Percentiles rank a stretch among this genome's conserved stretches.
Conservation (phyloP, 2,888 invertebrate species). For the Hesperia comma region DNA sequence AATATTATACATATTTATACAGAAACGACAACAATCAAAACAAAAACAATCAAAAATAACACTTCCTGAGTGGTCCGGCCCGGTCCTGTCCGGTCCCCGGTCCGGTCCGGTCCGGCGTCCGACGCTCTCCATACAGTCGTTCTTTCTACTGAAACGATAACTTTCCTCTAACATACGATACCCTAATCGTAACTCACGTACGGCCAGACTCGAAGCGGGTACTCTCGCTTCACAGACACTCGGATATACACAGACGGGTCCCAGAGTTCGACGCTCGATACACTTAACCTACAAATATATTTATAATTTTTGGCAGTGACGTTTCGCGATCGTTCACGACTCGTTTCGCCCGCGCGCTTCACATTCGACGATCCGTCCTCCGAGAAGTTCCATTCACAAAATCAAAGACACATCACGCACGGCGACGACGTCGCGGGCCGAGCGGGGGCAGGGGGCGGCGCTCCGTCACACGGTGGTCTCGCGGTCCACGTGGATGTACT, state of each 20-base stretch:
- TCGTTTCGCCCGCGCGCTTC: conserved; percentile 4
- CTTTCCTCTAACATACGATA: conserved; percentile 13
- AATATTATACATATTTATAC: conserved; percentile 45
- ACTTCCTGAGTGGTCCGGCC: conserved; percentile 12
- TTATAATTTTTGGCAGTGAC: conserved; percentile 33
- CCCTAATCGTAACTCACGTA: conserved; percentile 2
- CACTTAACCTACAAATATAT: conserved; percentile 24
- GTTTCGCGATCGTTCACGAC: conserved; percentile 25
- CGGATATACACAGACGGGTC: conserved; percentile 20
- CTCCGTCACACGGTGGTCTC: conserved; percentile 94
- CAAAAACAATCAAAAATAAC: conserved; percentile 32
- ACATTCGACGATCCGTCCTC: neutral
- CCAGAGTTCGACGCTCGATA: conserved; percentile 16
- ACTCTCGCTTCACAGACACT: conserved; percentile 14
- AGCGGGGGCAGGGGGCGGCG: conserved; percentile 50
- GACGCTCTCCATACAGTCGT: neutral
- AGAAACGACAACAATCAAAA: conserved; percentile 43
- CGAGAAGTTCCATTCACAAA: conserved; percentile 10
- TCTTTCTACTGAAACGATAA: conserved; percentile 17
- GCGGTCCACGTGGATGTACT: conserved; percentile 96
- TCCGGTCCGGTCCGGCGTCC: neutral
- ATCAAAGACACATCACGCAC: neutral
- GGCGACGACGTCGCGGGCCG: neutral
- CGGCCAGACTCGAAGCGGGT: conserved; percentile 8
- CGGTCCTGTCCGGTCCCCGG: neutral